Evolutionary conservation across 1,140 invertebrate species (phyloP).

Genomic region (Rhizoglyphus robini): DNA sequence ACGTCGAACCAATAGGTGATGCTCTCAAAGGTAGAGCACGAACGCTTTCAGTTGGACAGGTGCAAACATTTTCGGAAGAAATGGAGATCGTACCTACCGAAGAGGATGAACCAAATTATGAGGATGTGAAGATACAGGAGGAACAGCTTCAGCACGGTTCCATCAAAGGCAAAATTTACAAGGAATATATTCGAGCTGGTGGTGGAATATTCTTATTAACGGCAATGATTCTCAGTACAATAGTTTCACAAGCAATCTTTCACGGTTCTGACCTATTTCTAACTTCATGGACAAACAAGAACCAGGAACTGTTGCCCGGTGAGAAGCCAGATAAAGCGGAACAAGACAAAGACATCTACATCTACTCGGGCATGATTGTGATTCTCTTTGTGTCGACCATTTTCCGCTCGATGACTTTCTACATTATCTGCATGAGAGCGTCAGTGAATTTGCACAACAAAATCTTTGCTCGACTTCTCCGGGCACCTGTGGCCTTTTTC

Average conservation of each 20-base stretch:
- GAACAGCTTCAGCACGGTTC: too few species aligned
- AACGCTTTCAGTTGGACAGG: not conserved
- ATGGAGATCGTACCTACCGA: conserved; percentile 4
- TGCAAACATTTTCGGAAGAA: too few species aligned
- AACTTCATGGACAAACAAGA: conserved; percentile 19
- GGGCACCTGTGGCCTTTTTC: conserved; percentile 71
- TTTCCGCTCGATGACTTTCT: conserved; percentile 53
- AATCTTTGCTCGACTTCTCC: conserved; percentile 65
- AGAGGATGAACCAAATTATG: conserved; percentile 5
- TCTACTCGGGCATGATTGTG: conserved; percentile 32
- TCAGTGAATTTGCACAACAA: conserved; percentile 61
- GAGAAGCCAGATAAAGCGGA: too few species aligned
- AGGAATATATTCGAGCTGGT: conserved; percentile 18
- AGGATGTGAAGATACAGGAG: conserved; percentile 12
- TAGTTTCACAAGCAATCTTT: conserved; percentile 17
- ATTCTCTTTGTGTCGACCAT: conserved; percentile 33
- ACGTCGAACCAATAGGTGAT: not conserved
- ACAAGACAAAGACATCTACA: too few species aligned
- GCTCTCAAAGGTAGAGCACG: not conserved
- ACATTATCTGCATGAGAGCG: conserved; percentile 57
- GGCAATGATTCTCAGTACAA: conserved; percentile 3
- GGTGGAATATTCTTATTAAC: not conserved
- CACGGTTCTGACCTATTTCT: conserved; percentile 16
- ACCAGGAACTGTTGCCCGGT: too few species aligned
- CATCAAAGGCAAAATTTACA: conserved; percentile 15